phyloP scores from a whole-genome alignment of 2,113 vertebrate genomes.

The Riparia riparia region DNA sequence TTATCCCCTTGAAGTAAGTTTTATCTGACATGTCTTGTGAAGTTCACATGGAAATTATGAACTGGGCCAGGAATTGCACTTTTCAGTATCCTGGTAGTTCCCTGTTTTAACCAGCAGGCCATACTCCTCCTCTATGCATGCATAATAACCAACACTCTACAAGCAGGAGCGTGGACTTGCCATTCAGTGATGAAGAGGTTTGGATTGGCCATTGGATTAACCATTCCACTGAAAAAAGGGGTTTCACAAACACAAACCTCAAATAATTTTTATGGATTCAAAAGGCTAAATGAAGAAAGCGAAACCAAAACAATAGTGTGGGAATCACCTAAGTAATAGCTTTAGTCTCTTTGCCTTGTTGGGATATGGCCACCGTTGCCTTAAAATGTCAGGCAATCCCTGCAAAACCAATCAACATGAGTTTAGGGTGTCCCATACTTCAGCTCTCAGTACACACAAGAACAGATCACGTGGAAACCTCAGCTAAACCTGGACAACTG shows the following conservation, averaged over 20 bases:
- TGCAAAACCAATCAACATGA: not conserved
- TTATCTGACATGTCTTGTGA: not conserved
- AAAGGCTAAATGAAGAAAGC: not conserved
- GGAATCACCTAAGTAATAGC: not conserved
- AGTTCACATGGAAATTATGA: constrained; percentile 36
- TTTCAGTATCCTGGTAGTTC: not conserved
- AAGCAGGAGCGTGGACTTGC: not conserved
- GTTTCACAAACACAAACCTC: not conserved
- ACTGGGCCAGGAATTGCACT: not conserved
- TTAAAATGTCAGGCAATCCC: not conserved
- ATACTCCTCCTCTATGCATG: constrained; percentile 17
- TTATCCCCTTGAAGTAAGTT: constrained; percentile 11
- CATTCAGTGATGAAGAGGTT: not conserved
- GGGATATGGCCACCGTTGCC: not conserved
- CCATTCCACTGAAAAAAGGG: not conserved
- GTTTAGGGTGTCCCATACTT: not conserved
- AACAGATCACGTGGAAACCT: not conserved
- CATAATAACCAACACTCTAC: not conserved
- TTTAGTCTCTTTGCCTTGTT: not conserved
- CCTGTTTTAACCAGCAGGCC: constrained; percentile 35
- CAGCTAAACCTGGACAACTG: not conserved
- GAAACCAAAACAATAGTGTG: not conserved
- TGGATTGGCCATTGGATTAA: not conserved
- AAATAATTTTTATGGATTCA: not conserved
- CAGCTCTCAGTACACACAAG: not conserved